phyloP scores from a whole-genome alignment of 1,140 invertebrate genomes.

The Ceratosolen solmsi region DNA sequence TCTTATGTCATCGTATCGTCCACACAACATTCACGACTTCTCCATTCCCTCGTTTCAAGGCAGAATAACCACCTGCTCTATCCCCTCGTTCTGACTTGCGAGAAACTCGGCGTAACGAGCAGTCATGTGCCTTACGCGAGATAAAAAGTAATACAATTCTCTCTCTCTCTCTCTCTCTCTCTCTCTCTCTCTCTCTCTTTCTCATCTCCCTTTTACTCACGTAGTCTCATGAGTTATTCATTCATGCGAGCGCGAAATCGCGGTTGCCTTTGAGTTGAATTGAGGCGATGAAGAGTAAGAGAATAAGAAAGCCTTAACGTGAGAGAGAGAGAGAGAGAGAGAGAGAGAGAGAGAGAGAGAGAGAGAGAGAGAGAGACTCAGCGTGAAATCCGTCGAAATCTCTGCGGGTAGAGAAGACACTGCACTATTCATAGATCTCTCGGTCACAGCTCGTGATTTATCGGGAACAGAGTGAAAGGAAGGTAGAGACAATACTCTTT shows the following conservation, averaged over 20 bases:
- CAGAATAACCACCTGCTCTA: neutral
- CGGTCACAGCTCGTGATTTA: slow-evolving; percentile 41
- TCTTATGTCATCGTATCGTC: too few species aligned
- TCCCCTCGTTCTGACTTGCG: neutral
- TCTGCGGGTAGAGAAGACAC: slow-evolving; percentile 32
- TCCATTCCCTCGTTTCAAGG: neutral
- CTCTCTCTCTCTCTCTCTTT: neutral
- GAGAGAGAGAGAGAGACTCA: slow-evolving; percentile 43
- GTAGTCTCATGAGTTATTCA: slow-evolving; percentile 65
- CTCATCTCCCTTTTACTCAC: too few species aligned
- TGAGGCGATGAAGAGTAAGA: neutral
- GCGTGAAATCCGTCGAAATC: slow-evolving; percentile 62
- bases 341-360: neutral
- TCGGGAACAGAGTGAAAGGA: slow-evolving; percentile 6
- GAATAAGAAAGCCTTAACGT: neutral
- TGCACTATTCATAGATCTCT: slow-evolving; percentile 47
- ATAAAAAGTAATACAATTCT: neutral
- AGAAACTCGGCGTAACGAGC: neutral
- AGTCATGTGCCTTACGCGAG: neutral
- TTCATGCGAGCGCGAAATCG: slow-evolving; percentile 55
- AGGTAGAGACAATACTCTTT: slow-evolving; percentile 4
- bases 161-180: neutral
- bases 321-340: neutral
- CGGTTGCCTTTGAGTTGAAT: slow-evolving; percentile 46
- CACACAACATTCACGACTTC: neutral